Percentiles rank a stretch among this genome's conserved stretches.
Evolutionary conservation across 37 sponge, comb jelly and placozoan genomes (phyloP).

Genomic region (Beroe ovata): DNA sequence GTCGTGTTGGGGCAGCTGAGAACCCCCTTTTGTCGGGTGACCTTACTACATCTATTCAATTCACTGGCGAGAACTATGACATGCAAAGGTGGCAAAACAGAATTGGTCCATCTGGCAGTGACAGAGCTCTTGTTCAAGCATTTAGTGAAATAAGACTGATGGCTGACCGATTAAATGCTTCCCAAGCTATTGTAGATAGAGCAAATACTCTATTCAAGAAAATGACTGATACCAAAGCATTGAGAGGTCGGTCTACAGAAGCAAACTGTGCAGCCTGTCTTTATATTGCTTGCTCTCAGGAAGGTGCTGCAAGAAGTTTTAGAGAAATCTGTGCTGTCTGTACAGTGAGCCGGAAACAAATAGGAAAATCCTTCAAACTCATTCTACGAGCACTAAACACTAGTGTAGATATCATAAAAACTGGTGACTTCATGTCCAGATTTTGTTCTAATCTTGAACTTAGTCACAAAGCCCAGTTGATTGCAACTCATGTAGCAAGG

Average conservation of each 20-base stretch:
- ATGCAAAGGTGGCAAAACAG: constrained; percentile 24
- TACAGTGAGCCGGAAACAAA: constrained; percentile 89
- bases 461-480: constrained; percentile 76
- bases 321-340: constrained; percentile 98
- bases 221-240: constrained; percentile 81
- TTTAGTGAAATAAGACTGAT: constrained; percentile 83
- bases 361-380: constrained; percentile 93
- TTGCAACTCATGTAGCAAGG: constrained; percentile 89
- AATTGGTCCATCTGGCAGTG: constrained; percentile 54
- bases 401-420: constrained; percentile 71
- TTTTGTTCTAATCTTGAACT: constrained; percentile 86
- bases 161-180: constrained; percentile 88
- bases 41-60: constrained; percentile 48
- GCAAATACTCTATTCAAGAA: constrained; percentile 88
- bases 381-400: constrained; percentile 76
- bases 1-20: constrained; percentile 93
- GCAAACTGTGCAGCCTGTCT: constrained; percentile 95
- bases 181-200: constrained; percentile 88
- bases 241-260: constrained; percentile 91
- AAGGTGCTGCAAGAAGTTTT: constrained; percentile 91
- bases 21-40: constrained; percentile 57
- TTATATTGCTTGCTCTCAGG: constrained; percentile 94
- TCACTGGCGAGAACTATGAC: constrained; percentile 54
- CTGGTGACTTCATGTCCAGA: constrained; percentile 91
- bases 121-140: constrained; percentile 79